phyloP scores from a whole-genome alignment of 2,113 vertebrate species.

The Menidia beryllina region DNA sequence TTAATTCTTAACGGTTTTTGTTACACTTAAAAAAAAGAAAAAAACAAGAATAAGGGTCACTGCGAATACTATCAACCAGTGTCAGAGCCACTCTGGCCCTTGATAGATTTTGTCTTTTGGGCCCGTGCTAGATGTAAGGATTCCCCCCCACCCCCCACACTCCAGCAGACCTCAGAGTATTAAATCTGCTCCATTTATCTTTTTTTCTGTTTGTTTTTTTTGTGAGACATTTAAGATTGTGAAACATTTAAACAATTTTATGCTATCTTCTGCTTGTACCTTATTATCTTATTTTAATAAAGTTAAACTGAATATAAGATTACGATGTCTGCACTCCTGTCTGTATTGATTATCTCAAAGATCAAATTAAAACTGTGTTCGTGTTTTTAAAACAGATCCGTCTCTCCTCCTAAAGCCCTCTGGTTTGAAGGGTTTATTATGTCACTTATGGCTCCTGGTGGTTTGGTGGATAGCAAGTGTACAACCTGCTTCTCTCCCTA shows the following conservation, averaged over 20 bases:
- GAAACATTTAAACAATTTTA: slow-evolving; percentile 23
- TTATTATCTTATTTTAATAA: slow-evolving; percentile 43
- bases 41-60: neutral
- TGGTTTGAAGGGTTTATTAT: too few species aligned
- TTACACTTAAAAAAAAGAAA: neutral
- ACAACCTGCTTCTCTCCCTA: too few species aligned
- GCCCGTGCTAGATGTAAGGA: neutral
- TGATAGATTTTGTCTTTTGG: neutral
- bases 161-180: slow-evolving; percentile 36
- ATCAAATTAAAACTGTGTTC: neutral
- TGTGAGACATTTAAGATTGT: neutral
- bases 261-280: slow-evolving; percentile 12
- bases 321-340: slow-evolving; percentile 2
- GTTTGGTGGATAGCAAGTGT: too few species aligned
- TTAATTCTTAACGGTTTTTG: neutral
- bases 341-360: neutral
- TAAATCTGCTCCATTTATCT: slow-evolving; percentile 24
- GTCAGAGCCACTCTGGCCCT: neutral
- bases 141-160: neutral
- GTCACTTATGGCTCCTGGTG: too few species aligned
- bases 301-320: slow-evolving; percentile 29
- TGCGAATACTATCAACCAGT: neutral
- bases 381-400: neutral
- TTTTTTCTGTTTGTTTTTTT: neutral
- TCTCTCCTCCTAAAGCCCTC: neutral